Base-by-base conservation (phyloP, 2,888 invertebrate genomes). In the Trisateles emortualis region DNA sequence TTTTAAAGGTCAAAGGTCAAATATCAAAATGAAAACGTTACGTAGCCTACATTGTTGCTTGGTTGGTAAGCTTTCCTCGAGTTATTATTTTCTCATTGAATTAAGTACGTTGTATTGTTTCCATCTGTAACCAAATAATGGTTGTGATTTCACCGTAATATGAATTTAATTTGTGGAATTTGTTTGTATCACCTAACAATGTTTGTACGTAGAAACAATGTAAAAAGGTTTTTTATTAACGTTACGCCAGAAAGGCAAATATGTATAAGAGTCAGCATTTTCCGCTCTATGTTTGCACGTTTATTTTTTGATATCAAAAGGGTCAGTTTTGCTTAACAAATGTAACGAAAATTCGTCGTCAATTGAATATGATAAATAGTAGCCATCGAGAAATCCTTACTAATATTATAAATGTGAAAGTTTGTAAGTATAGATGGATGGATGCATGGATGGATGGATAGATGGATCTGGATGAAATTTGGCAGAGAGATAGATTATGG, bases 221-320 rank as follows among this genome's bases (percentile, higher is more conserved):
- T 48, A 32, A 59, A 57, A 50, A n/a, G n/a, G 47, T 47, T 57
- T 53, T 58, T 53, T 53, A 66, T 51, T 44, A 61, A 57, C 44
- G 57, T 53, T 47, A 10, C 46, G 9, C 30, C n/a, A n/a, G 61
- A 64, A 61, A 29, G 47, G 53, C 40, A 50, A 44, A 57, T 53
- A 53, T 58, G 50, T 24, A 42, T 66, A 62, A 66, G 8, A 26
- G 58, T 64, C 63, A 49, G 63, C 51, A 26, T 58, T 64, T 49
- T 66, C 50, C 45, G 32, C 19, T 50, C 17, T 53, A 16, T 45
- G 32, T 10, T 46, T 8, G 35, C 10, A 14, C 22, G 13, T 52
- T 50, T 59, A 51, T 55, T 57, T n/a, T 40, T 47, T 26, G 24
- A 8, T 41, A 49, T 47, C 33, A 52, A 52, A 61, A 42, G 57